These are phyloP conservation scores for Parnassius apollo DNA, from an alignment of 2,888 invertebrate genomes.

Conservation along the genomic window DNA sequence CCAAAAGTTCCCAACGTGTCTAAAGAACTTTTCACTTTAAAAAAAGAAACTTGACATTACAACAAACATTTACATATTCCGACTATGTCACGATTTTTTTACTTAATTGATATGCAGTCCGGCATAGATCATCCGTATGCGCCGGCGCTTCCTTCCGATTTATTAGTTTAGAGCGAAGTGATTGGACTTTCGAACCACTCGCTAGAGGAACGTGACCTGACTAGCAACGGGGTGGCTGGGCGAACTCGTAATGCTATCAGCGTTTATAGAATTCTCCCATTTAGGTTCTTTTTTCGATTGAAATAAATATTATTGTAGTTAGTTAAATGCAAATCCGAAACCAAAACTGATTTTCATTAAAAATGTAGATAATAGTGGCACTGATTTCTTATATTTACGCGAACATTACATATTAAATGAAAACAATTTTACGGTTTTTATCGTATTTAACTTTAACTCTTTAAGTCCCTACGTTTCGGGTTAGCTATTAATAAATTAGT, in stretches of 20 bases:
- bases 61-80: conserved; percentile 28
- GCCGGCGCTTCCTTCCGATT: conserved; percentile 64
- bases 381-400: too few species aligned
- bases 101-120: conserved; percentile 39
- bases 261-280: conserved; percentile 6
- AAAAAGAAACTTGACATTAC: not conserved
- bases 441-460: too few species aligned
- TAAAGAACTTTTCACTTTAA: too few species aligned
- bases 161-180: conserved; percentile 72
- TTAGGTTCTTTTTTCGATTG: not conserved
- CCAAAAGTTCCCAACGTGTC: too few species aligned
- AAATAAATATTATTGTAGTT: not conserved
- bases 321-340: too few species aligned
- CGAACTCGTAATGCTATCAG: conserved; percentile 13
- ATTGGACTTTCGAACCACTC: conserved; percentile 64
- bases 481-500: too few species aligned
- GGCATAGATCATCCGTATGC: conserved; percentile 52
- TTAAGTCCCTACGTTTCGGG: too few species aligned
- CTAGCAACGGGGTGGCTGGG: conserved; percentile 33
- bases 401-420: too few species aligned
- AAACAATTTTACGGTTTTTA: too few species aligned
- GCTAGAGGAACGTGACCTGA: conserved; percentile 55
- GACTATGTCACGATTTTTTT: conserved; percentile 30
- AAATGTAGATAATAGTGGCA: too few species aligned
- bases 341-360: too few species aligned